phyloP scores from a whole-genome alignment of 2,888 invertebrate species.

The Amorpha juglandis region DNA sequence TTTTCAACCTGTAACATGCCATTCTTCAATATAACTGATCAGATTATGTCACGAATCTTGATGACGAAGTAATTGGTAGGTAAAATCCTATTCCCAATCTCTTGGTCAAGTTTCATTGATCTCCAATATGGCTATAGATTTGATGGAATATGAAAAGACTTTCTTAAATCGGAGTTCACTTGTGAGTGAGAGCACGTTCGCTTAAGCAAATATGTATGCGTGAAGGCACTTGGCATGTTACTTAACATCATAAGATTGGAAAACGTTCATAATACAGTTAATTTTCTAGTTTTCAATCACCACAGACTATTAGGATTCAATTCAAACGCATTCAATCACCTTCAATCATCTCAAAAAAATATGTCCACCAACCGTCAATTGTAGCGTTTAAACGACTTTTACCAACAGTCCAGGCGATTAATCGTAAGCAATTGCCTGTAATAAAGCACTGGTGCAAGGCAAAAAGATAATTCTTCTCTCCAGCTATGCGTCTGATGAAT shows the following conservation, averaged over 20 bases:
- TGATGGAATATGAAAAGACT: not conserved
- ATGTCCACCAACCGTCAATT: not conserved
- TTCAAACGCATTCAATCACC: constrained; percentile 3
- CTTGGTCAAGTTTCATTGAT: too few relatives aligned
- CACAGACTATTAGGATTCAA: too few relatives aligned
- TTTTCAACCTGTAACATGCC: too few relatives aligned
- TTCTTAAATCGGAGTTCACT: not conserved
- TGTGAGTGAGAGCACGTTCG: not conserved
- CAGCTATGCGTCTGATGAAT: not conserved
- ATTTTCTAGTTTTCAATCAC: constrained; percentile 2
- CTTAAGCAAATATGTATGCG: not conserved
- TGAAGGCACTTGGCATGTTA: not conserved
- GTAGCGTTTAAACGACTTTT: constrained; percentile 19
- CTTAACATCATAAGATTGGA: not conserved
- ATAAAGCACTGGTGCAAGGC: constrained; percentile 17
- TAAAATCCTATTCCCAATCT: too few relatives aligned
- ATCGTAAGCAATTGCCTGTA: constrained; percentile 17
- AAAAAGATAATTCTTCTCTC: constrained; percentile 18
- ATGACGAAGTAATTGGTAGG: too few relatives aligned
- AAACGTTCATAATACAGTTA: not conserved
- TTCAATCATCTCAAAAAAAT: not conserved
- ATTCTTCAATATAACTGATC: too few relatives aligned
- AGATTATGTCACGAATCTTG: too few relatives aligned
- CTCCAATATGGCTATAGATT: too few relatives aligned
- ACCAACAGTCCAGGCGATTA: constrained; percentile 19